Evolutionary conservation across 2,888 invertebrate species (phyloP).

Genomic region (Xylophagus ater): DNA sequence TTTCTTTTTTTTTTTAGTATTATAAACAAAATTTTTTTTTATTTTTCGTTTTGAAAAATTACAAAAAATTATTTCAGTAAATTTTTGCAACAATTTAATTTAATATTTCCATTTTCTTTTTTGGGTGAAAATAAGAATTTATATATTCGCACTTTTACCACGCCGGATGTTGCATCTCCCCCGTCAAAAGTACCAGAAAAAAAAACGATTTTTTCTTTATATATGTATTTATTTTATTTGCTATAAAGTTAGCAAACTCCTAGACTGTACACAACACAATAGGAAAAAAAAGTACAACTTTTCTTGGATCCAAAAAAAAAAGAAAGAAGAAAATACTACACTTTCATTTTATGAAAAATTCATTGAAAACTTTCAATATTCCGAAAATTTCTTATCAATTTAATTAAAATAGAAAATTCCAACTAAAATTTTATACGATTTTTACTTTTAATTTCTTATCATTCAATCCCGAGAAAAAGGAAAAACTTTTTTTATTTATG

Average conservation of each 20-base stretch:
- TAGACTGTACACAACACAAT: constrained; percentile 2
- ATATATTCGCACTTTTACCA: too few relatives aligned
- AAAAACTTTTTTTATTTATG: constrained; percentile 41
- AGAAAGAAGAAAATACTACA: constrained; percentile 8
- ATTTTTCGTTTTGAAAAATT: too few relatives aligned
- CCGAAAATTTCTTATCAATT: too few relatives aligned
- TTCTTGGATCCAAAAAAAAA: constrained; percentile 15
- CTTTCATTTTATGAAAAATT: not conserved
- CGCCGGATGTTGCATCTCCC: constrained; percentile 15
- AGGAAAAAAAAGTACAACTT: constrained; percentile 16
- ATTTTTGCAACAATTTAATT: too few relatives aligned
- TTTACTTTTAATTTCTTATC: constrained; percentile 28
- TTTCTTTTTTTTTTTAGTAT: too few relatives aligned
- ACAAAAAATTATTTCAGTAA: not conserved
- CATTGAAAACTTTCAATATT: not conserved
- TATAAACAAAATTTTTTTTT: too few relatives aligned
- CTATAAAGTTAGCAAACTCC: constrained; percentile 2
- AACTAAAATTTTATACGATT: constrained; percentile 15
- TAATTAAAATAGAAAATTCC: too few relatives aligned
- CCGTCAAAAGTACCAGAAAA: constrained; percentile 4
- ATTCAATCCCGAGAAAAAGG: constrained; percentile 40
- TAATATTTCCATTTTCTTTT: too few relatives aligned
- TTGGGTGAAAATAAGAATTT: too few relatives aligned
- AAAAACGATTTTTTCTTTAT: constrained; percentile 4
- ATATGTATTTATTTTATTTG: not conserved